Evolutionary conservation across 2,797 vertebrate genomes (phyloP), one percentile per base, ranked within the genome.

Genomic region (Botia kubotai): DNA sequence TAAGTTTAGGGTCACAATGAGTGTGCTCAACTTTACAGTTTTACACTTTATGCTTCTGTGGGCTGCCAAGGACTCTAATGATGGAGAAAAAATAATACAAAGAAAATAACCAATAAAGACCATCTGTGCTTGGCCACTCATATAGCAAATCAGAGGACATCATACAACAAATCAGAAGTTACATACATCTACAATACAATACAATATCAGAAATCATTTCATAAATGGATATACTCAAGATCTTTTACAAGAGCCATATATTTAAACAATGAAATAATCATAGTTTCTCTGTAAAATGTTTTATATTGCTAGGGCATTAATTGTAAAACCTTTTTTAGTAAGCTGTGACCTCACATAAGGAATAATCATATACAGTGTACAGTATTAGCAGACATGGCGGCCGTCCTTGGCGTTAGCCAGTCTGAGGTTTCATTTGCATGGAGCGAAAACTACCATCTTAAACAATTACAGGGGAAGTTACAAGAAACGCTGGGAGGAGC

Each of bases 381-480:
- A 52, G 14, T 16, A 52, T 52, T 52, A 46, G 39, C 78, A 66
- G 69, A 79, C 53, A 65, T 48, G 23, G 65, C 53, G 36, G 78
- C 80, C 80, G 69, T 71, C 78, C 75, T 84, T 81, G 21, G 16
- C 67, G 36, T 23, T 16, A 63, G 52, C 19, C 36, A 12, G 60
- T 72, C 23, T 86, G 48, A 80, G 83, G 77, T 83, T 72, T 75
- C 69, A 74, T 85, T 82, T 66, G 52, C 48, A 21, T n/a, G 63
- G 52, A 82, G 75, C 63, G 46, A 63, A 67, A 66, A 23, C 72
- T 39, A 36, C 77, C 75, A 80, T 79, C 75, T 83, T 77, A 65
- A 83, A 81, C 84, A 80, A 75, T 87, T 80, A 83, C 77, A 85
- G 82, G 75, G 77, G 84, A 83, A 83, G 82, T 85, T 87, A 83